Evolutionary conservation across 2,113 vertebrate species (phyloP), one percentile per base, ranked within the genome.

Genomic region (Rhabdomys dilectus): DNA sequence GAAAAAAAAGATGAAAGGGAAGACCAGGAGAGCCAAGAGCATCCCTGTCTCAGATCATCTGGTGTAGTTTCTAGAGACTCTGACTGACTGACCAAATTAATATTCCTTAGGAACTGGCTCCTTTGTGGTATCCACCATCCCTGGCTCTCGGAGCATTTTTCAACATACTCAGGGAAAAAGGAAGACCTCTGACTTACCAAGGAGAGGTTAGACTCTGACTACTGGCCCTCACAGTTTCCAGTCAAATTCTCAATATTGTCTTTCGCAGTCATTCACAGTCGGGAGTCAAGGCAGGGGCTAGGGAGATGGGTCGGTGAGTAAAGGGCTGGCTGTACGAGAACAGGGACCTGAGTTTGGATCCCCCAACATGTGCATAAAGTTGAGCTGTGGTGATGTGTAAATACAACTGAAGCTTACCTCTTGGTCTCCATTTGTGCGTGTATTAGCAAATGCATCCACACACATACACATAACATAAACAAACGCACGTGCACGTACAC

Each of bases 21-120:
- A 93, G 31, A 60, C 7, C 68, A 68, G 64, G 29, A 68, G 88
- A 93, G 58, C 70, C 72, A 84, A 88, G 68, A 75, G 13, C 13
- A 3, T 91, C 76, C 85, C 85, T 51, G 62, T 39, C 42, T 78
- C 51, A 89, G 13, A 84, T 80, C 21, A 77, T 58, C 22, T 45
- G 19, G 22, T 58, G 48, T 6, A 45, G 68, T 56, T 89, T 39
- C 86, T 60, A 80, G 60, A 81, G 45, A 86, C 29, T 24, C 75
- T 53, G 68, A 60, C 53, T 88, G 64, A 94, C 53, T 88, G 64
- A 93, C 29, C 58, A 84, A 56, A 92, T 45, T 56, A 72, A 58
- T 76, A 24, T 22, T 75, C 36, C 73, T 81, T 53, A 51, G 77
- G 91, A 76, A 68, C 3, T 7, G 24, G 53, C 0, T 21, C 48